Evolutionary conservation across 1,140 invertebrate genomes (phyloP), one percentile per base, ranked within the genome.

Genomic region (Eriosoma lanigerum): DNA sequence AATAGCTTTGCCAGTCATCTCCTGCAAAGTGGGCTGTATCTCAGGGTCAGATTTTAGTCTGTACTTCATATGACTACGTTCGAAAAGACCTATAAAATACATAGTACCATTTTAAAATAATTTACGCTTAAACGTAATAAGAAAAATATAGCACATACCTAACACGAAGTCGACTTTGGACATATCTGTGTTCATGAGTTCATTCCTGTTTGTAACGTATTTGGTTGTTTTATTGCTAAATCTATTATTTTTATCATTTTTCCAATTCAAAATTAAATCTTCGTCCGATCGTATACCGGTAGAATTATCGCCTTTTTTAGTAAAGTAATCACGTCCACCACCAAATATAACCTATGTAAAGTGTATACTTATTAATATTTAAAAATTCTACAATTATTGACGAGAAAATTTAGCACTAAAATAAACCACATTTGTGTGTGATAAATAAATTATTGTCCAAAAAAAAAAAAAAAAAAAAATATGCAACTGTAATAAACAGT

Each of bases 1-100:
- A 21, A 97, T 91, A 0, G 94, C 94, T 56, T 91, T 89, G 82
- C 88, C 86, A 0, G 93, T 93, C 94, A 96, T 95, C 85, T 96
- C 92, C 26, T 87, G 88, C 1, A 96, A 85, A 1, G 88, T 88
- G 0, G 92, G 91, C 52, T 92, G 88, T 12, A 3, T 48, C 12
- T 24, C 44, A 0, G 44, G 3, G n/a, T 80, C 32, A 82, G 86
- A 88, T 26, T 78, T 88, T 44, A 87, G 89, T 85, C 88, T 84
- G 26, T 80, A 85, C 3, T 82, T 56, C 82, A 85, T 72, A 78
- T 85, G 84, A 68, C 68, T 80, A 12, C 21, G 8, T n/a, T 81
- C 26, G 58, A 84, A 84, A 17, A 84, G 81, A 21, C 84, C 84
- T 84, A 90, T 38, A 8, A 38, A 38, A 8, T 38, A n/a, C 8